Evolutionary conservation across 2,888 invertebrate genomes (phyloP), one percentile per base, ranked within the genome.

Genomic region (Acheta domesticus): DNA sequence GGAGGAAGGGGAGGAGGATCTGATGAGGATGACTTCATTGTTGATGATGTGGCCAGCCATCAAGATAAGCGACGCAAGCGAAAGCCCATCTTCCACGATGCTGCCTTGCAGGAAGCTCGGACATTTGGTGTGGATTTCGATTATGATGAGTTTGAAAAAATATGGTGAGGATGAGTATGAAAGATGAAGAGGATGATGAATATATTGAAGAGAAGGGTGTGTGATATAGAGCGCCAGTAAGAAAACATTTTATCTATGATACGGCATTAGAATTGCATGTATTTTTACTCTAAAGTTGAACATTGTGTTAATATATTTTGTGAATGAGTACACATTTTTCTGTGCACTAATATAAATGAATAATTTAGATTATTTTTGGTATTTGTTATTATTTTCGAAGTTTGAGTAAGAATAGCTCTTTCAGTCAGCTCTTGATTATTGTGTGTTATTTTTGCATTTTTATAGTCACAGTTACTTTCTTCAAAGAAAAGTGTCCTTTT

Each of bases 101-200:
- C 95, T 16, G 95, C 96, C 0, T 88, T 98, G 21, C 98, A 98
- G 91, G 97, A 99, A 87, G 99, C 99, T 79, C 98, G 87, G 99
- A 99, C 86, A 97, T 99, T 99, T 86, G 99, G 99, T 49, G 97
- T 98, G n/a, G 99, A 99, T 86, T 98, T 99, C 87, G 98, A 96
- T 85, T 96, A 94, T 85, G 96, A 96, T 81, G 96, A 96, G 83
- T 95, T 96, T 87, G 92, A 93, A 79, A n/a, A 95, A 95, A 85
- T 95, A 94, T 85, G 95, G 93, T 11, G 94, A 95, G 79, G 96
- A 96, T 82, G 94, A 94, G 82, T 94, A 96, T 84, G 93, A 93
- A n/a, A 79, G 94, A 94, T 78, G 94, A 94, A 79, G 86, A 86
- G 77, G 89, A 93, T 76, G 94, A 94, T 83, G 93, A 94, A 82